phyloP scores from a whole-genome alignment of 2,888 invertebrate species.

The Shargacucullia verbasci region DNA sequence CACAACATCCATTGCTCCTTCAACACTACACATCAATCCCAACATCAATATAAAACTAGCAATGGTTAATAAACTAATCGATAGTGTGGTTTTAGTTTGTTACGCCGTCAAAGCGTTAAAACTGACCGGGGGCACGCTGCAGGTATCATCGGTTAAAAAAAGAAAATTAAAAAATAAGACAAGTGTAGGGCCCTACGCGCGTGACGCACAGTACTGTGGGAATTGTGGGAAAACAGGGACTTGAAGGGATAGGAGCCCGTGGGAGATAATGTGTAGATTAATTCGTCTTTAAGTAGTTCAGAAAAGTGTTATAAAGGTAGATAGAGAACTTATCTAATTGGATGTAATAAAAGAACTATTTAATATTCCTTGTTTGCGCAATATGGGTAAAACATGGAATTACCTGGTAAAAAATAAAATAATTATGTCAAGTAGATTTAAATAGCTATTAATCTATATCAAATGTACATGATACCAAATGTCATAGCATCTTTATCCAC shows the following conservation, averaged over 20 bases:
- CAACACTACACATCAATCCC: neutral
- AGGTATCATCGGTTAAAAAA: slow-evolving; percentile 63
- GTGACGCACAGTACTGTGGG: slow-evolving; percentile 57
- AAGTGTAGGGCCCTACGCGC: slow-evolving; percentile 59
- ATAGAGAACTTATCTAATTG: too few species aligned
- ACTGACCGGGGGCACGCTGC: slow-evolving; percentile 61
- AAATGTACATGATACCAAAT: too few species aligned
- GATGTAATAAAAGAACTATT: too few species aligned
- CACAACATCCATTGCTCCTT: slow-evolving; percentile 17
- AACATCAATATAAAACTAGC: slow-evolving; percentile 3
- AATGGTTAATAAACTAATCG: slow-evolving; percentile 16
- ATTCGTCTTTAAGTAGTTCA: too few species aligned
- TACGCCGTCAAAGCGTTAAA: slow-evolving; percentile 53
- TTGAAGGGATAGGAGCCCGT: slow-evolving; percentile 23
- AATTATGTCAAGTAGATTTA: too few species aligned
- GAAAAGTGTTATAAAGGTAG: too few species aligned
- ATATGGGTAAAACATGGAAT: too few species aligned
- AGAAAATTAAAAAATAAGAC: slow-evolving; percentile 60
- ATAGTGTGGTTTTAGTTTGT: slow-evolving; percentile 30
- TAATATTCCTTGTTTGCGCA: too few species aligned
- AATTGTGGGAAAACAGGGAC: slow-evolving; percentile 36
- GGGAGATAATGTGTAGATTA: slow-evolving; percentile 21
- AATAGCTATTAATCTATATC: too few species aligned
- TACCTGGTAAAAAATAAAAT: too few species aligned
- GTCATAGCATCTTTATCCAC: too few species aligned